A percentile compares a stretch with the other conserved stretches of the same genome.
Conservation (phyloP, 92 coral and sea anemone genomes). For the Meandrina meandrites region DNA sequence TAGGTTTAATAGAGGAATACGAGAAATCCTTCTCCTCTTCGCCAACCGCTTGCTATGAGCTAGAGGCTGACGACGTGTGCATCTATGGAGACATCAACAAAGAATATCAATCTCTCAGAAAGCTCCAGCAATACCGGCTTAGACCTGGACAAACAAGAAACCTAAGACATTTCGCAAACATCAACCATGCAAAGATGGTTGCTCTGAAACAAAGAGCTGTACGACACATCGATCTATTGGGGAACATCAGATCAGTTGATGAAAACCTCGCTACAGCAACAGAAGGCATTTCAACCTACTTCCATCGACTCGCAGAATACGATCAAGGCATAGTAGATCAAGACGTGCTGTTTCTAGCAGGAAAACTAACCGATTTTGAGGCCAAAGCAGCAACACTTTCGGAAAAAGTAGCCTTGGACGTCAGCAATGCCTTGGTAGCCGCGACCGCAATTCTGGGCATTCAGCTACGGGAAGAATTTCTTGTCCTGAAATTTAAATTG, state of each 20-base stretch:
- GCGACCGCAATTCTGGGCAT: slow-evolving; percentile 10
- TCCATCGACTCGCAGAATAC: slow-evolving; percentile 43
- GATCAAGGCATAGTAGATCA: slow-evolving; percentile 55
- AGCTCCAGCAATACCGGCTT: slow-evolving; percentile 16
- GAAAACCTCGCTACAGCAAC: slow-evolving; percentile 35
- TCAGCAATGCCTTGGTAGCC: slow-evolving; percentile 24
- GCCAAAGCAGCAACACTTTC: slow-evolving; percentile 22
- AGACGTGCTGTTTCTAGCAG: slow-evolving; percentile 41
- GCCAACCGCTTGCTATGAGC: slow-evolving; percentile 46
- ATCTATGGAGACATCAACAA: slow-evolving; percentile 31
- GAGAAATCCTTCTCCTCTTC: slow-evolving; percentile 27
- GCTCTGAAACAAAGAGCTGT: slow-evolving; percentile 30
- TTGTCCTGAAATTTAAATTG: slow-evolving; percentile 8
- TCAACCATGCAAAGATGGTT: slow-evolving; percentile 49
- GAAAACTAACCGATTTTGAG: slow-evolving; percentile 35
- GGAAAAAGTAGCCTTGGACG: slow-evolving; percentile 26
- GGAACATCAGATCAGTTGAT: slow-evolving; percentile 44
- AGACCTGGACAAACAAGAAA: slow-evolving; percentile 31
- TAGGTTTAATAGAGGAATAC: slow-evolving; percentile 23
- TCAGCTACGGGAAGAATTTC: slow-evolving; percentile 33
- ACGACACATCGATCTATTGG: slow-evolving; percentile 26
- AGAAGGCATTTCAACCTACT: slow-evolving; percentile 30
- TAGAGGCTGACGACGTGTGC: slow-evolving; percentile 44
- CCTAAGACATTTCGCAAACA: slow-evolving; percentile 11
- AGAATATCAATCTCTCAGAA: slow-evolving; percentile 26